phyloP scores from a whole-genome alignment of 2,113 vertebrate genomes.

The Cnemophilus loriae region DNA sequence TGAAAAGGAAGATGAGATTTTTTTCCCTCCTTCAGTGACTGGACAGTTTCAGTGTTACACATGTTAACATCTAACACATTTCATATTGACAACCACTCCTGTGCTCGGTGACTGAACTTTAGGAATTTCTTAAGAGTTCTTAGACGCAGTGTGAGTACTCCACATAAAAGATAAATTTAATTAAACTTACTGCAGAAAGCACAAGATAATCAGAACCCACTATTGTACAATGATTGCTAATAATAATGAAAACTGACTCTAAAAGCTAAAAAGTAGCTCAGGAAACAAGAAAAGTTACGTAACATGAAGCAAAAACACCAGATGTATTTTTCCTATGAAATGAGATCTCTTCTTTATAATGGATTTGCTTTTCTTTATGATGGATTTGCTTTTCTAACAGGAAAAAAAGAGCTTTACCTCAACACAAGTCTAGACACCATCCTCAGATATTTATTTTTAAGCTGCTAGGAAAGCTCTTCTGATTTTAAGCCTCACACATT shows the following conservation, averaged over 20 bases:
- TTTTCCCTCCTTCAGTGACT: background rate
- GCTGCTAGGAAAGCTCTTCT: background rate
- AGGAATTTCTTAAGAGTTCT: background rate
- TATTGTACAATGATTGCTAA: background rate
- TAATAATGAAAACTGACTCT: background rate
- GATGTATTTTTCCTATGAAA: background rate
- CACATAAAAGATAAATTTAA: background rate
- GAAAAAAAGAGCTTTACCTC: background rate
- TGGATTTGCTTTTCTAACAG: background rate
- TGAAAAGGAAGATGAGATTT: background rate
- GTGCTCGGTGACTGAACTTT: background rate
- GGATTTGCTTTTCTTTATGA: background rate
- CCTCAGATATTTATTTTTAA: constrained; percentile 36
- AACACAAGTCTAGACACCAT: constrained; percentile 16
- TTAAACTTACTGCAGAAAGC: background rate
- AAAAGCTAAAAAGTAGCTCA: background rate
- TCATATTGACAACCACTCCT: background rate
- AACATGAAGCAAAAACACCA: background rate
- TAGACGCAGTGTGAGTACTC: background rate
- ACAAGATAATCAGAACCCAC: background rate
- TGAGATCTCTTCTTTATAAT: background rate
- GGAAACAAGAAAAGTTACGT: background rate
- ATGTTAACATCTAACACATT: background rate
- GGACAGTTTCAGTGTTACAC: background rate
- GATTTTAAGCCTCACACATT: background rate